Percentiles rank a stretch among this genome's conserved stretches.
Conservation (phyloP, 2,113 vertebrate genomes). For the Indicator indicator region DNA sequence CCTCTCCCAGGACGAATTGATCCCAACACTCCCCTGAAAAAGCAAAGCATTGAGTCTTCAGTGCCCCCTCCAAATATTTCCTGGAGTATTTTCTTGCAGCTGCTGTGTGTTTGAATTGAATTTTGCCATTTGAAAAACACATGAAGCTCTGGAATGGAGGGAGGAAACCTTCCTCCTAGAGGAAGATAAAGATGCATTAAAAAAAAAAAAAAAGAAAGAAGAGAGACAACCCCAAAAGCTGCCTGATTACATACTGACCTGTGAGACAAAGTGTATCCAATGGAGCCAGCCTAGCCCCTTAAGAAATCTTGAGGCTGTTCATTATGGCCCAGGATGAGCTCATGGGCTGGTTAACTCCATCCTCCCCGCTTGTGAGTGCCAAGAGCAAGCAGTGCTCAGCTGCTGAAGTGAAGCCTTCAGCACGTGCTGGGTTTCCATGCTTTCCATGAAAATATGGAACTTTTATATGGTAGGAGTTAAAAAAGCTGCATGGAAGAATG, state of each 20-base stretch:
- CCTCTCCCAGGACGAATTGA: neutral
- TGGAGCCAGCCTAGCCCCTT: slow-evolving; percentile 52
- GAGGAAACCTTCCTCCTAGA: neutral
- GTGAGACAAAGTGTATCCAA: slow-evolving; percentile 24
- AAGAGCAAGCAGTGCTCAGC: neutral
- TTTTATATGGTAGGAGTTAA: neutral
- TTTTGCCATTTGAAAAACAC: slow-evolving; percentile 13
- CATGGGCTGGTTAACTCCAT: slow-evolving; percentile 35
- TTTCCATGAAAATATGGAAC: neutral
- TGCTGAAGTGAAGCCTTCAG: neutral
- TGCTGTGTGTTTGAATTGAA: neutral
- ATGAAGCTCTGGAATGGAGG: slow-evolving; percentile 19
- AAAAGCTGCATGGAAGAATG: neutral
- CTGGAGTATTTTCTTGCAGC: neutral
- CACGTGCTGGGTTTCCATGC: fast-evolving
- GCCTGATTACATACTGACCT: slow-evolving; percentile 51
- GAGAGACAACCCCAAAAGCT: neutral
- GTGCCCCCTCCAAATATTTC: neutral
- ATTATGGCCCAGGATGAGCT: slow-evolving; percentile 29
- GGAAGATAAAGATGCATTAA: slow-evolving; percentile 20
- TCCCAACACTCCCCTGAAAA: neutral
- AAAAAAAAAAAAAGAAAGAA: neutral
- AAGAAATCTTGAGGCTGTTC: slow-evolving; percentile 45
- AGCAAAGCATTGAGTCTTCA: neutral
- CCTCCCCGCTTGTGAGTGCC: neutral